A percentile compares a stretch with the other conserved stretches of the same genome.
phyloP scores from a whole-genome alignment of 2,888 invertebrate genomes.

The Caradrina clavipalpis region DNA sequence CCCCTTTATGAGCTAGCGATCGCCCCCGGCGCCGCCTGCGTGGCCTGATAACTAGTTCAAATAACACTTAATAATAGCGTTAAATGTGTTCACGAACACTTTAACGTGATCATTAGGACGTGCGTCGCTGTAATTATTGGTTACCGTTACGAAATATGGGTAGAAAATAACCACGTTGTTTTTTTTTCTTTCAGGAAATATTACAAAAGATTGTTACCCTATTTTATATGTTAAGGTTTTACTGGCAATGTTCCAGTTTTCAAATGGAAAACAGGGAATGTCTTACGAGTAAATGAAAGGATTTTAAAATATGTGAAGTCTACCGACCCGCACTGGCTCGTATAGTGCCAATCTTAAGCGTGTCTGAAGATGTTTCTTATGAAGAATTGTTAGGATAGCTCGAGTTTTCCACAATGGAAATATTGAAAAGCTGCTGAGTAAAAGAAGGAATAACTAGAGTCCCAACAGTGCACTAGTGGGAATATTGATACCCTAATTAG shows the following conservation, averaged over 20 bases:
- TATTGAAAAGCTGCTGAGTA: neutral
- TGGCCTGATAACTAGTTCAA: constrained; percentile 55
- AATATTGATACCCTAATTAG: too few species aligned
- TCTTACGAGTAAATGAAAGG: neutral
- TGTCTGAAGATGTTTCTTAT: neutral
- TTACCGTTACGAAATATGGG: constrained; percentile 23
- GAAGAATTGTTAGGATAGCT: too few species aligned
- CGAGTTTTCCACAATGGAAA: neutral
- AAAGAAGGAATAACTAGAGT: neutral
- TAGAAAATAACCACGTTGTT: constrained; percentile 4
- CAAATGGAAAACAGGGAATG: constrained; percentile 19
- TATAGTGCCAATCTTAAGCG: neutral
- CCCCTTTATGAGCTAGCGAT: constrained; percentile 44
- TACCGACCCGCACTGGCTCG: neutral
- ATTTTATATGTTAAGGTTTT: constrained; percentile 25
- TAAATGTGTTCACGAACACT: constrained; percentile 52
- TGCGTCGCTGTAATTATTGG: constrained; percentile 48
- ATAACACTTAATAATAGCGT: constrained; percentile 59
- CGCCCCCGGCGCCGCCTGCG: constrained; percentile 45
- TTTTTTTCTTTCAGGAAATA: constrained; percentile 11
- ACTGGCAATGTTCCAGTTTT: constrained; percentile 2
- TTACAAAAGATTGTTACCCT: constrained; percentile 23
- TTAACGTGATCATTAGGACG: constrained; percentile 54
- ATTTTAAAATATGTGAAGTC: neutral
- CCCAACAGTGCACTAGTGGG: neutral